phyloP scores from a whole-genome alignment of 2,888 invertebrate genomes.

The Cheilosia vernalis region DNA sequence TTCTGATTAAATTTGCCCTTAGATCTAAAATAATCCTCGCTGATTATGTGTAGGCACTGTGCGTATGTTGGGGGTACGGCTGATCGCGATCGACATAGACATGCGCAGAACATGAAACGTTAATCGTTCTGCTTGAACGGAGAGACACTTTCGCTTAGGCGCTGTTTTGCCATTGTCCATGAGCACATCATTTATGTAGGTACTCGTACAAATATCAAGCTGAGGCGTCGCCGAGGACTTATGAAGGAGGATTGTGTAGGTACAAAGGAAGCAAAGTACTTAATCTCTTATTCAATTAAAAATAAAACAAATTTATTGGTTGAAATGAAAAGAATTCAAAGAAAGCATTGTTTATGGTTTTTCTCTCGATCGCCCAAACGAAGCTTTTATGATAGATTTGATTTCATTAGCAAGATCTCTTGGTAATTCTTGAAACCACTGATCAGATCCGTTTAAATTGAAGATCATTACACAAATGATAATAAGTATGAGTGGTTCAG shows the following conservation, averaged over 20 bases:
- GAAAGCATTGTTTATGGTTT: no score
- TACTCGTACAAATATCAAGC: constrained; percentile 19
- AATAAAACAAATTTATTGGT: no score
- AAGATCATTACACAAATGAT: no score
- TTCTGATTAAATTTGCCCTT: constrained; percentile 53
- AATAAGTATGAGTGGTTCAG: no score
- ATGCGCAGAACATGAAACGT: constrained; percentile 10
- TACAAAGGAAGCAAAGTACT: neutral
- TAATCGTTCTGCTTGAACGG: constrained; percentile 42
- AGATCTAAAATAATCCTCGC: constrained; percentile 27
- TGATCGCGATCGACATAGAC: constrained; percentile 6
- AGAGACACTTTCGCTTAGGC: constrained; percentile 56
- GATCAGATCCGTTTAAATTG: no score
- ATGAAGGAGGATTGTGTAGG: neutral
- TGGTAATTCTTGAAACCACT: no score
- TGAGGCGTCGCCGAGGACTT: neutral
- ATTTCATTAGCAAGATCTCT: no score
- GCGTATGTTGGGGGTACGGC: constrained; percentile 17
- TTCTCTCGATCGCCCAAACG: no score
- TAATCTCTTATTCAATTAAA: no score
- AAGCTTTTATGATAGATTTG: no score
- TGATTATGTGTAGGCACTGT: neutral
- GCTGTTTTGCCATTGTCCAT: constrained; percentile 22
- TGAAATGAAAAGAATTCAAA: no score
- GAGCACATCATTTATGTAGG: constrained; percentile 37